Evolutionary conservation across 2,113 vertebrate genomes (phyloP).

Genomic region (Tetrax tetrax): DNA sequence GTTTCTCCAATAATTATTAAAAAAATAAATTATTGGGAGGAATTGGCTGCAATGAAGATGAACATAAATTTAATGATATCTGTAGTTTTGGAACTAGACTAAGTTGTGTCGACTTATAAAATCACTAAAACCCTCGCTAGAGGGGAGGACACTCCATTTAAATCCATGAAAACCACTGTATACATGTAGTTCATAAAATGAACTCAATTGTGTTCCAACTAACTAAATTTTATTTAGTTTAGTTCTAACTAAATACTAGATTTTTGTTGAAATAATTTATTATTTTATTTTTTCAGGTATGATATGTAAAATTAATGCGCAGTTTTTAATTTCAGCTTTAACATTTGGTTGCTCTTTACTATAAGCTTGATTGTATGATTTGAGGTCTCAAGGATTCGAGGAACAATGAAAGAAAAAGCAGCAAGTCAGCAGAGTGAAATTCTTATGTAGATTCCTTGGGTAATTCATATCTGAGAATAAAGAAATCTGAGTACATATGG

Average conservation of each 20-base stretch:
- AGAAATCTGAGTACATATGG: neutral
- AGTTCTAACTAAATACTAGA: neutral
- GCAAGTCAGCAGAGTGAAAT: neutral
- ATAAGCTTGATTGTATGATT: neutral
- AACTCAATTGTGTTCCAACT: neutral
- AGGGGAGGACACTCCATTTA: neutral
- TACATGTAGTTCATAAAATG: neutral
- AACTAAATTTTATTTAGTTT: neutral
- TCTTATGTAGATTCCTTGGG: neutral
- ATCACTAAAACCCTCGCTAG: neutral
- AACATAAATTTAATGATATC: neutral
- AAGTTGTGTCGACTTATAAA: neutral
- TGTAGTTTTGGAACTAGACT: neutral
- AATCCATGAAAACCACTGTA: neutral
- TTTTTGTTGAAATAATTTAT: neutral
- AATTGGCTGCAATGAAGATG: neutral
- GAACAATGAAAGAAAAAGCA: neutral
- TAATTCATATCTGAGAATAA: neutral
- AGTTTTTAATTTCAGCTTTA: neutral
- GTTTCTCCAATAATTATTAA: neutral
- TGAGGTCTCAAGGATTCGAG: neutral
- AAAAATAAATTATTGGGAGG: neutral
- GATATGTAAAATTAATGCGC: neutral
- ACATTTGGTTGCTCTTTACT: neutral
- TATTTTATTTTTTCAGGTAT: neutral